These are phyloP conservation scores for Atractosteus spatula DNA, from an alignment of 2,113 vertebrate species.

Conservation along the genomic window DNA sequence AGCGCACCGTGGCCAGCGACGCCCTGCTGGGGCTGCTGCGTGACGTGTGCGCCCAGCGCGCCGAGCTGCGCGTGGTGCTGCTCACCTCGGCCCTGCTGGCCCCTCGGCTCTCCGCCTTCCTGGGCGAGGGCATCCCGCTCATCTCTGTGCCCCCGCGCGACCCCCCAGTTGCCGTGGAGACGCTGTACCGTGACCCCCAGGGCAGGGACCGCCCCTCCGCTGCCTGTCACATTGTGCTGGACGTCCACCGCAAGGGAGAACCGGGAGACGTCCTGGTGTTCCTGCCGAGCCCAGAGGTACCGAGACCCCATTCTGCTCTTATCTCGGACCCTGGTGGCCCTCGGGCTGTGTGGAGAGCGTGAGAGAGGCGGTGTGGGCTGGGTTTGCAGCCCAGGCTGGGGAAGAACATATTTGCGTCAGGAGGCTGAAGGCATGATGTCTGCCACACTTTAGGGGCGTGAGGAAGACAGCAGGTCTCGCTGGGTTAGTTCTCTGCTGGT, in stretches of 20 bases:
- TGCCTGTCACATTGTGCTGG: constrained; percentile 77
- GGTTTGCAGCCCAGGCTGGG: too few species aligned
- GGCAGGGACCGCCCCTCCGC: constrained; percentile 51
- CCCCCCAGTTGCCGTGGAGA: constrained; percentile 20
- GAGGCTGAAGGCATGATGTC: too few species aligned
- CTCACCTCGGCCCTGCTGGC: constrained; percentile 67
- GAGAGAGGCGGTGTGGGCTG: too few species aligned
- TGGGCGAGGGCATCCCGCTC: constrained; percentile 51
- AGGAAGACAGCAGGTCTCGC: neutral
- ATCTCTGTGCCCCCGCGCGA: constrained; percentile 41
- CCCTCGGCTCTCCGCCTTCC: constrained; percentile 65
- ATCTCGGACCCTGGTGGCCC: neutral
- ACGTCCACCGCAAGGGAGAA: constrained; percentile 64
- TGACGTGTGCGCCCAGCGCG: constrained; percentile 73
- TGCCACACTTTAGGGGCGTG: too few species aligned
- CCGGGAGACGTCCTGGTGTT: constrained; percentile 75
- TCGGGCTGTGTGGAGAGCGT: too few species aligned
- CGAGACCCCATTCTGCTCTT: neutral
- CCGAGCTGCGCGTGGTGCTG: constrained; percentile 67
- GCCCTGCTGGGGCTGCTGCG: constrained; percentile 84
- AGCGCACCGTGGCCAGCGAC: constrained; percentile 84
- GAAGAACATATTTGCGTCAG: too few species aligned
- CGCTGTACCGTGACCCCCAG: constrained; percentile 52
- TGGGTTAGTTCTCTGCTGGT: neutral
- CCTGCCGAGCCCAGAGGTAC: constrained; percentile 77